A percentile compares a stretch with the other conserved stretches of the same genome.
These are phyloP conservation scores for Thermophis baileyi DNA, from an alignment of 2,113 vertebrate species.

Conservation along the genomic window DNA sequence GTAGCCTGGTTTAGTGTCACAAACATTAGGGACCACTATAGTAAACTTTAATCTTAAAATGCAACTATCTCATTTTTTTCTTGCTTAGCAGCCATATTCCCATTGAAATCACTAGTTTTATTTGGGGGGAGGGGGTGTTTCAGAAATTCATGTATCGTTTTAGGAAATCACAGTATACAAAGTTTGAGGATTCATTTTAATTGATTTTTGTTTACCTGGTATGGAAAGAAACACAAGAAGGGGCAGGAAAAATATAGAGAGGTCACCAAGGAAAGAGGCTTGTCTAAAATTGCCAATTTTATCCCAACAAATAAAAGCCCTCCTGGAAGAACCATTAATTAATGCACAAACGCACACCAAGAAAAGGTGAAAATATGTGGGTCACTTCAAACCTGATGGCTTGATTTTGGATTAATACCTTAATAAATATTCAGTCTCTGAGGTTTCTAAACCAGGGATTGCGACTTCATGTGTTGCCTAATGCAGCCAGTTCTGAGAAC, in stretches of 20 bases:
- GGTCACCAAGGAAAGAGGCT: not conserved
- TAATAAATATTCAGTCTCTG: not conserved
- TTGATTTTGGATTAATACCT: not conserved
- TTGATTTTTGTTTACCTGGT: not conserved
- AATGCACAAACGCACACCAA: not conserved
- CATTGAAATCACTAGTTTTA: not conserved
- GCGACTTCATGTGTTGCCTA: not conserved
- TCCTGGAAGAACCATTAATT: not conserved
- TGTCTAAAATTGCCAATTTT: not conserved
- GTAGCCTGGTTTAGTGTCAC: not conserved
- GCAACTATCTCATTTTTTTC: not conserved
- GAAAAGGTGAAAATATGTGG: not conserved
- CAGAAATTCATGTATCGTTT: not conserved
- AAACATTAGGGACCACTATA: not conserved
- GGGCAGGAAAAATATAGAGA: not conserved
- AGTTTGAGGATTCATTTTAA: not conserved
- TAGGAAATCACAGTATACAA: not conserved
- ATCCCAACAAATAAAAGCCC: not conserved
- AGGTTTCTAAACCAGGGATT: not conserved
- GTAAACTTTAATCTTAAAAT: not conserved
- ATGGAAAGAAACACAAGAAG: not conserved
- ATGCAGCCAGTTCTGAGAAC: not conserved
- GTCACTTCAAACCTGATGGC: not conserved
- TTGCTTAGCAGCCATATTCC: not conserved
- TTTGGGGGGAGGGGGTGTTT: not conserved